Evolutionary conservation across 2,888 invertebrate species (phyloP).

Genomic region (Melanostoma mellinum): DNA sequence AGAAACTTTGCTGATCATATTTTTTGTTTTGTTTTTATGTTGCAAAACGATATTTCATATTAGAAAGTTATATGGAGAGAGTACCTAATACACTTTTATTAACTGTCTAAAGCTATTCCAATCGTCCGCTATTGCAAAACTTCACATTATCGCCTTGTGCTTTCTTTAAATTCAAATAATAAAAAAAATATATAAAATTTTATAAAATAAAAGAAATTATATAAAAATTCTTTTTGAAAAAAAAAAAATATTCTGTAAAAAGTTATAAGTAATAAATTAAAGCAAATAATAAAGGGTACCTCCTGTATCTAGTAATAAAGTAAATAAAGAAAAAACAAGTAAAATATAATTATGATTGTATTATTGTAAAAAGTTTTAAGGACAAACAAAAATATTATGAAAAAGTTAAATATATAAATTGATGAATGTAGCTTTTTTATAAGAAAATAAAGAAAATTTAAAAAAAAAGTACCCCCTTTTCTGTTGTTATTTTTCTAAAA

Average conservation of each 20-base stretch:
- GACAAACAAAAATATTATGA: slow-evolving; percentile 43
- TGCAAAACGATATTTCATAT: not conserved
- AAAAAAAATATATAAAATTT: slow-evolving; percentile 6
- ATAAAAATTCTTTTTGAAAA: slow-evolving; percentile 16
- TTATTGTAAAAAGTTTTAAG: slow-evolving; percentile 66
- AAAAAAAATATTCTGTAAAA: slow-evolving; percentile 62
- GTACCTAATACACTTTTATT: slow-evolving; percentile 15
- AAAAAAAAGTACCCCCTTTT: slow-evolving; percentile 7
- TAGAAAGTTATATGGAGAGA: slow-evolving; percentile 10
- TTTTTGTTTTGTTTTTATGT: not conserved
- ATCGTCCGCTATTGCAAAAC: slow-evolving; percentile 68
- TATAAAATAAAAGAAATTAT: slow-evolving; percentile 40
- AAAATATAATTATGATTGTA: slow-evolving; percentile 58
- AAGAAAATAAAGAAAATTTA: slow-evolving; percentile 65
- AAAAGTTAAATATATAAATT: slow-evolving; percentile 61
- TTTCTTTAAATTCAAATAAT: slow-evolving; percentile 48
- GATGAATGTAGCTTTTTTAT: slow-evolving; percentile 72
- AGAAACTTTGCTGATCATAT: not conserved
- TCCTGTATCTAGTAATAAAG: slow-evolving; percentile 49
- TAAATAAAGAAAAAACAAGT: slow-evolving; percentile 15
- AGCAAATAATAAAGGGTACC: slow-evolving; percentile 24
- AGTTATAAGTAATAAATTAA: slow-evolving; percentile 51
- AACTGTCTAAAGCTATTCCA: slow-evolving; percentile 56
- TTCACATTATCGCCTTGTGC: slow-evolving; percentile 69
- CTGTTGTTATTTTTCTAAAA: not conserved